Evolutionary conservation across 1,140 invertebrate species (phyloP).

Genomic region (Phthorimaea operculella): DNA sequence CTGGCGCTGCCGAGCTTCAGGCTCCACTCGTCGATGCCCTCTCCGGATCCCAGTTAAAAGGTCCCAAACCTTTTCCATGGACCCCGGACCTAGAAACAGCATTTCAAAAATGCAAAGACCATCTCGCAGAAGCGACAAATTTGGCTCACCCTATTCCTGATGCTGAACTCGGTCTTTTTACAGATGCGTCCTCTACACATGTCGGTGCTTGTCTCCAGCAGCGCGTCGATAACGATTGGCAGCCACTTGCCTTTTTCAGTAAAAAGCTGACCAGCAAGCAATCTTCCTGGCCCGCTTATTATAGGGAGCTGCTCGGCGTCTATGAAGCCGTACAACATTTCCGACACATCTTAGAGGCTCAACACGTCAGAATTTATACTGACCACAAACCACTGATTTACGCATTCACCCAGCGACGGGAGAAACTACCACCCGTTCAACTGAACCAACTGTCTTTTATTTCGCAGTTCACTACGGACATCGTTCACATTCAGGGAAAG

Average conservation of each 20-base stretch:
- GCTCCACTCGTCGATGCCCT: background rate
- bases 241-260: background rate
- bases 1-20: background rate
- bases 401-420: background rate
- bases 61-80: background rate
- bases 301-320: background rate
- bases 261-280: background rate
- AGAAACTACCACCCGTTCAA: background rate
- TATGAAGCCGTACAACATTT: background rate
- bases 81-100: background rate
- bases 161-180: background rate
- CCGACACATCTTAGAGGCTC: background rate
- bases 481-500: conserved; percentile 25
- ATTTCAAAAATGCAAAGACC: background rate
- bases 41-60: background rate
- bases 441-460: background rate
- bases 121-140: background rate
- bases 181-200: background rate
- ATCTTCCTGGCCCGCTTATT: background rate
- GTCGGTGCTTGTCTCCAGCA: background rate
- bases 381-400: background rate
- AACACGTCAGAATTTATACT: background rate
- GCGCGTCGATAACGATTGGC: background rate
- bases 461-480: conserved; percentile 28
- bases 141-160: background rate